These are phyloP conservation scores for Mirounga angustirostris DNA, from an alignment of 2,113 vertebrate species.

Conservation along the genomic window DNA sequence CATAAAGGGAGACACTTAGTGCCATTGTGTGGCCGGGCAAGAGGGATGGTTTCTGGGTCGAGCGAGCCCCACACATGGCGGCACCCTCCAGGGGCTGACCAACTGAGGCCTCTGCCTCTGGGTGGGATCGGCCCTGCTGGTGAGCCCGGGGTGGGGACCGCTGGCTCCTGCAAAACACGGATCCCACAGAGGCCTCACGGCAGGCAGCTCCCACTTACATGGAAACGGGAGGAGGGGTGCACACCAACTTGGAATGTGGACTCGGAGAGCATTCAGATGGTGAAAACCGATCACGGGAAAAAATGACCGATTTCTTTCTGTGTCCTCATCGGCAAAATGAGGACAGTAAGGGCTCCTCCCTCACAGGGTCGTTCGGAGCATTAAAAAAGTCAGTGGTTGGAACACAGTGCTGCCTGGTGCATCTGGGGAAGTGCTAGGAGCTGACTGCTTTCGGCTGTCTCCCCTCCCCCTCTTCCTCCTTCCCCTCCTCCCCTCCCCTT, in stretches of 20 bases:
- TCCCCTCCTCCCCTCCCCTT: not conserved
- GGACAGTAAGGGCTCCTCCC: not conserved
- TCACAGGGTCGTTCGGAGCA: not conserved
- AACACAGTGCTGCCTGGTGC: too few relatives aligned
- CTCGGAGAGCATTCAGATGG: not conserved
- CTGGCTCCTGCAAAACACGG: not conserved
- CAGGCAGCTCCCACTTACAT: not conserved
- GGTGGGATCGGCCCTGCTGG: not conserved
- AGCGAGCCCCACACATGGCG: not conserved
- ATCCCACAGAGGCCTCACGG: rapidly evolving
- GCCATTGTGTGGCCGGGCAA: rapidly evolving
- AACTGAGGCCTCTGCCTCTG: not conserved
- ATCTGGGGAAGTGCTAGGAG: not conserved
- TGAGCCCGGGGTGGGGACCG: not conserved
- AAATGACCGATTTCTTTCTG: not conserved
- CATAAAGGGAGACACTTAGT: not conserved
- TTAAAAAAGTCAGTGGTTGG: not conserved
- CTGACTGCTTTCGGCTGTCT: not conserved
- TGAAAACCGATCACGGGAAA: not conserved
- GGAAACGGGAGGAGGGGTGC: not conserved
- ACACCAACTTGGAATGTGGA: not conserved
- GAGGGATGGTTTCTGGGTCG: not conserved
- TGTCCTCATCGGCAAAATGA: not conserved
- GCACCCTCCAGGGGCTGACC: not conserved
- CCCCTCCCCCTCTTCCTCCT: not conserved